Conservation (phyloP, 2,113 vertebrate species). For the Pachycephala philippinensis region DNA sequence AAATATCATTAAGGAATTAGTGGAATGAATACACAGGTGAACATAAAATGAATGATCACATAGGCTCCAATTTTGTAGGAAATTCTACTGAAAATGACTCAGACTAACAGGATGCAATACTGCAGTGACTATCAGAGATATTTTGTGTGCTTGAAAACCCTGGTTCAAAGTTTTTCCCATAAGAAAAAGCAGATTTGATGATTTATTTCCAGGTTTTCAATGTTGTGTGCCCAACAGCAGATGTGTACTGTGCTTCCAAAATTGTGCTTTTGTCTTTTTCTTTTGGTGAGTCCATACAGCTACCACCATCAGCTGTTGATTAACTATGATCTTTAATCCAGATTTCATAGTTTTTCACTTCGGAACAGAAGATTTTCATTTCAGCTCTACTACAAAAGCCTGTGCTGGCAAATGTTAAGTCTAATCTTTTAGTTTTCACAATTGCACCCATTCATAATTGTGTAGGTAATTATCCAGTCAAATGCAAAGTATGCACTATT, state of each 20-base stretch:
- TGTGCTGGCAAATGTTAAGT: neutral
- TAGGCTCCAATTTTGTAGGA: neutral
- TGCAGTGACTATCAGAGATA: neutral
- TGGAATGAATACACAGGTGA: neutral
- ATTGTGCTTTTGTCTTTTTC: neutral
- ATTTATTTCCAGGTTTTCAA: neutral
- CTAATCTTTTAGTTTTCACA: neutral
- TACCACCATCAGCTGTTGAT: neutral
- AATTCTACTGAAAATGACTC: neutral
- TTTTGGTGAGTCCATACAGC: neutral
- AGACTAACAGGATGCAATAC: neutral
- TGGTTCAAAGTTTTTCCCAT: neutral
- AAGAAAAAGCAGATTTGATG: neutral
- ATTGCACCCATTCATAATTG: neutral
- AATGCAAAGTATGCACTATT: neutral
- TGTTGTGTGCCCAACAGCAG: neutral
- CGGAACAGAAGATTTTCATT: neutral
- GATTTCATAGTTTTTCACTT: neutral
- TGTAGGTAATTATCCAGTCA: neutral
- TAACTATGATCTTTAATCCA: neutral
- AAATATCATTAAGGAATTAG: neutral
- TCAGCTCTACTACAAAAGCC: neutral
- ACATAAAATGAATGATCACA: neutral
- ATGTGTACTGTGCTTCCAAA: neutral
- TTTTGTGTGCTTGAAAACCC: neutral